Evolutionary conservation across 2,888 invertebrate genomes (phyloP).

Genomic region (Microchrysa polita): DNA sequence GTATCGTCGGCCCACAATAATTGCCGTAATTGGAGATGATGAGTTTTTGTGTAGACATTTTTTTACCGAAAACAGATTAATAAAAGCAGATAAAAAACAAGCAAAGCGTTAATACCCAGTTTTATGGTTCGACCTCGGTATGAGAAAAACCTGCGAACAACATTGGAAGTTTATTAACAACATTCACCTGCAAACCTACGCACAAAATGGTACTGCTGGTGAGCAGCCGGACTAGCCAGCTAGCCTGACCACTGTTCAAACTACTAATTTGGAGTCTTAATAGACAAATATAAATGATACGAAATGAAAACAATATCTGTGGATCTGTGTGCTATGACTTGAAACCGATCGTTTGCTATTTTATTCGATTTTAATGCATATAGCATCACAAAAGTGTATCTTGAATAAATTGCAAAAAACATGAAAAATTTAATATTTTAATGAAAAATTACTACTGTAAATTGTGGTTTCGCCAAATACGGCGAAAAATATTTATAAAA

Average conservation of each 20-base stretch:
- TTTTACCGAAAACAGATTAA: conserved; percentile 1
- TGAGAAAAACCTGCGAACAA: neutral
- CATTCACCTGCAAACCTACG: neutral
- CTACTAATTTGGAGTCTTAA: neutral
- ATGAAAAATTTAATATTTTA: neutral
- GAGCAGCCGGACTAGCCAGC: no score
- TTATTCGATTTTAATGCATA: neutral
- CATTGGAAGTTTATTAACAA: conserved; percentile 13
- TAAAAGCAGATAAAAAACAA: conserved; percentile 7
- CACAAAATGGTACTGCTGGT: neutral
- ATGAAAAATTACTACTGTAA: neutral
- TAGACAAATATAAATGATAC: neutral
- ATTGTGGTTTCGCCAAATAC: neutral
- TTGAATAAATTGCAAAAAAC: neutral
- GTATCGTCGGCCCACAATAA: neutral
- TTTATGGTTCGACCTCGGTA: neutral
- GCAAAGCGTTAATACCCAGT: conserved; percentile 12
- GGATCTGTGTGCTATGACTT: neutral
- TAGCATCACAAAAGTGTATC: no score
- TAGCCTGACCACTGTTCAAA: no score
- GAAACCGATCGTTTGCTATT: neutral
- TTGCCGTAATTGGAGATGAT: conserved; percentile 2
- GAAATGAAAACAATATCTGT: no score
- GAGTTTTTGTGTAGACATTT: neutral
- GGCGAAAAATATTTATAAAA: neutral